Conservation (phyloP, 2,797 vertebrate species). For the Gymnoscopelus microlampas region DNA sequence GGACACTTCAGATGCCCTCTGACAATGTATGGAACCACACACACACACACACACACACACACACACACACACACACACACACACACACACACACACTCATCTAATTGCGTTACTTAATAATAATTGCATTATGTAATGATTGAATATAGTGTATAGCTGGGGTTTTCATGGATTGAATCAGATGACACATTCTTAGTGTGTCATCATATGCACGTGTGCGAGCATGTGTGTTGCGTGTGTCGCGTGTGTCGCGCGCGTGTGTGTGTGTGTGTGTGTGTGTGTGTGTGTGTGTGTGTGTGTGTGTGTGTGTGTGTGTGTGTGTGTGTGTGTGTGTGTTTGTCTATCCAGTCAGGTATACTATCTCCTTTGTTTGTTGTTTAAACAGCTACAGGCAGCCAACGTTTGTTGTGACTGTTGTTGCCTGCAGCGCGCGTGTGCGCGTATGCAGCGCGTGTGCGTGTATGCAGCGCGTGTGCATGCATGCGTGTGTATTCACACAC, state of each 20-base stretch:
- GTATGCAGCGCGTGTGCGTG: neutral
- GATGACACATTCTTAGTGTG: conserved; percentile 13
- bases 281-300: neutral
- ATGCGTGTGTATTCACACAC: conserved; percentile 6
- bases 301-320: neutral
- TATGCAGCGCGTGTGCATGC: conserved; percentile 18
- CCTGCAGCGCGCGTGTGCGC: conserved; percentile 16
- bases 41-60: conserved; percentile 31
- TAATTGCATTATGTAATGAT: conserved; percentile 51
- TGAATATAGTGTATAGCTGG: conserved; percentile 39
- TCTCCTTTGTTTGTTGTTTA: conserved; percentile 29
- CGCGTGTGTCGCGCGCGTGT: neutral
- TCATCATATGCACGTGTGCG: neutral
- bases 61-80: conserved; percentile 11
- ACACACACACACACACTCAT: conserved; percentile 27
- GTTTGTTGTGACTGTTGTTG: neutral
- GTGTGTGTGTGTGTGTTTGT: neutral
- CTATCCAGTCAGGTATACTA: conserved; percentile 14
- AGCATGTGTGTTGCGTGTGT: neutral
- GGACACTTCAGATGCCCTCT: conserved; percentile 54
- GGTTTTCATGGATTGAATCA: conserved; percentile 48
- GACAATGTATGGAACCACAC: conserved; percentile 37
- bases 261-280: conserved; percentile 18
- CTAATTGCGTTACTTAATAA: conserved; percentile 66
- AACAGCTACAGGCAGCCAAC: neutral